Conservation (phyloP, 2,888 invertebrate genomes). For the Drosophila affinis region DNA sequence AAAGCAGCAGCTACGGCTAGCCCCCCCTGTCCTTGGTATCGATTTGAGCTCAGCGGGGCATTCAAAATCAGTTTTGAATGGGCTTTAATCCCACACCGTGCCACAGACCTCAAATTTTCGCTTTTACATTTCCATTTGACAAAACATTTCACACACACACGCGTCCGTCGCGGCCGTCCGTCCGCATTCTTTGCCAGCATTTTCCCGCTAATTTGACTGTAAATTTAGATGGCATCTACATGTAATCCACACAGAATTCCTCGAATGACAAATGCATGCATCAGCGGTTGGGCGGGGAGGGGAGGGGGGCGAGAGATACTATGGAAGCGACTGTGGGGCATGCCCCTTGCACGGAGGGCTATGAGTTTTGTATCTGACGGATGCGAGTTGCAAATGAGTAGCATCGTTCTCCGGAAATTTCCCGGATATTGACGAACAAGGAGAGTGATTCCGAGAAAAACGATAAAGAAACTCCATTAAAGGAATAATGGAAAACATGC, state of each 20-base stretch:
- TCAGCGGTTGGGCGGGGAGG: background rate
- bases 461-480: background rate
- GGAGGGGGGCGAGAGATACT: background rate
- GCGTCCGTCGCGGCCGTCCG: background rate
- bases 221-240: constrained; percentile 36
- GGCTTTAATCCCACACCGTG: constrained; percentile 5
- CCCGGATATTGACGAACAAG: background rate
- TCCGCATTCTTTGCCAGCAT: constrained; percentile 33
- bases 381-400: background rate
- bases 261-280: constrained; percentile 19
- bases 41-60: constrained; percentile 30
- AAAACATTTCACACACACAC: constrained; percentile 29
- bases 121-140: constrained; percentile 37
- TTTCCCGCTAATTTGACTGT: constrained; percentile 51
- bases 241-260: constrained; percentile 44
- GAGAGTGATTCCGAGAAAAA: background rate
- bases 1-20: constrained; percentile 1
- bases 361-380: background rate
- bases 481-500: background rate
- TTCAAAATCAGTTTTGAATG: constrained; percentile 39
- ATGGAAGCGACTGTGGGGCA: background rate
- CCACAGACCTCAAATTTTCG: constrained; percentile 32
- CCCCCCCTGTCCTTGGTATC: constrained; percentile 10
- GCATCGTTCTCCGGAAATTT: background rate
- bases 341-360: background rate